These are phyloP conservation scores for Cebus imitator DNA, from an alignment of 2,113 vertebrate genomes.

Conservation along the genomic window DNA sequence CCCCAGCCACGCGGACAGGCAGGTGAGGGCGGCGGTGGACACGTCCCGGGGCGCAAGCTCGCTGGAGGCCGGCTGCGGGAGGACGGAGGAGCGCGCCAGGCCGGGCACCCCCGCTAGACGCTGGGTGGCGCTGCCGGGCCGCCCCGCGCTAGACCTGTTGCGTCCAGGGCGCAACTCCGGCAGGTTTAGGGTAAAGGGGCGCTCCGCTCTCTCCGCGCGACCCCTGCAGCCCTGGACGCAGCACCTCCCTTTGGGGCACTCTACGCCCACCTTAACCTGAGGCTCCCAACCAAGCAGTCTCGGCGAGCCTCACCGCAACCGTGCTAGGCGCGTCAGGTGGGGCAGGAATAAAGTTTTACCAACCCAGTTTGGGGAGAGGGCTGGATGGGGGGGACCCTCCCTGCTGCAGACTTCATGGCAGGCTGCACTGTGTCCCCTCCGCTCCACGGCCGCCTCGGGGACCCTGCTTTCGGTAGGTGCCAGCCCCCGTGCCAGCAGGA, in stretches of 20 bases:
- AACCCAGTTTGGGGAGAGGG: conserved; percentile 24
- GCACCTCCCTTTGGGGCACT: neutral
- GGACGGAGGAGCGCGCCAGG: neutral
- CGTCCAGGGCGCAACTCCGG: neutral
- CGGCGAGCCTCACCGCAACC: neutral
- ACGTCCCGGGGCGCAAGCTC: conserved; percentile 21
- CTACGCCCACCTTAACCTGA: neutral
- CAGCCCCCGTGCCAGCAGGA: neutral
- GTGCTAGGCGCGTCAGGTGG: conserved; percentile 44
- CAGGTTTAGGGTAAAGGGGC: neutral
- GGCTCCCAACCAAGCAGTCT: neutral
- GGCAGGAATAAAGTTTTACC: conserved; percentile 68
- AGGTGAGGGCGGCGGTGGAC: neutral
- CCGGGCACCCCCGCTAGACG: neutral
- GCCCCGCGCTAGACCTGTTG: conserved; percentile 74
- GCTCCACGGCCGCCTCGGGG: neutral
- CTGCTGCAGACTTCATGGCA: neutral
- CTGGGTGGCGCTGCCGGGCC: conserved; percentile 73
- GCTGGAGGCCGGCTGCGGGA: neutral
- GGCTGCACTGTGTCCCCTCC: neutral
- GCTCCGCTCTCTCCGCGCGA: neutral
- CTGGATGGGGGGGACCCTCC: neutral
- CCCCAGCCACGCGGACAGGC: neutral
- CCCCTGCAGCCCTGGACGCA: neutral
- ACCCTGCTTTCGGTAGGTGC: neutral